Conservation (phyloP, 1,140 invertebrate species). For the Cydia splendana region DNA sequence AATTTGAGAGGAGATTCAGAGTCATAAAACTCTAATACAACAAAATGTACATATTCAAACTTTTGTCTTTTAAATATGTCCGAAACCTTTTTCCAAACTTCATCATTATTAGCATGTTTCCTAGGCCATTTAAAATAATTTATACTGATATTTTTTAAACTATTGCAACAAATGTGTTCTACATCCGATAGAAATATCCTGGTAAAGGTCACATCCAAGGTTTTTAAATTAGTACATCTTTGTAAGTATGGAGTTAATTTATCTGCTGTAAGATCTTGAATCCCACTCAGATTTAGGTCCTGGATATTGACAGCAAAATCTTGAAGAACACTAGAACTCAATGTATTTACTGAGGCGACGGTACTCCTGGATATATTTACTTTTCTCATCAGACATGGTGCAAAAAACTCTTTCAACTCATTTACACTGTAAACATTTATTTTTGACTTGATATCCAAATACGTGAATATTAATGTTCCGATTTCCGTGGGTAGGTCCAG, state of each 20-base stretch:
- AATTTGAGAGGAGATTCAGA: slow-evolving; percentile 40
- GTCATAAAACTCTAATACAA: slow-evolving; percentile 40
- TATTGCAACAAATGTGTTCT: slow-evolving; percentile 37
- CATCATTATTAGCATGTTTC: slow-evolving; percentile 28
- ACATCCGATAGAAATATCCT: slow-evolving; percentile 41
- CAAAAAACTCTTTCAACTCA: slow-evolving; percentile 39
- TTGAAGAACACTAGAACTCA: slow-evolving; percentile 36
- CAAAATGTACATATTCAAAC: slow-evolving; percentile 39
- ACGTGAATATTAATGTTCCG: slow-evolving; percentile 42
- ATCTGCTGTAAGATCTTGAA: slow-evolving; percentile 37
- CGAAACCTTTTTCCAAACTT: slow-evolving; percentile 27
- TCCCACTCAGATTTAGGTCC: slow-evolving; percentile 40
- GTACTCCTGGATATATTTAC: slow-evolving; percentile 40
- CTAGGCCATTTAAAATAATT: slow-evolving; percentile 41
- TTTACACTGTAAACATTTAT: slow-evolving; percentile 40
- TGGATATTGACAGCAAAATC: slow-evolving; percentile 36
- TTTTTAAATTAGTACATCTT: slow-evolving; percentile 36
- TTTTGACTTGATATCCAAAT: slow-evolving; percentile 42
- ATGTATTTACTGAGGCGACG: slow-evolving; percentile 35
- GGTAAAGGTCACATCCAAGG: slow-evolving; percentile 42
- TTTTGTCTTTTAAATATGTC: slow-evolving; percentile 35
- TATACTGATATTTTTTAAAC: slow-evolving; percentile 40
- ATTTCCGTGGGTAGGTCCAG: slow-evolving; percentile 42
- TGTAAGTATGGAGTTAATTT: slow-evolving; percentile 36
- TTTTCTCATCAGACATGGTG: slow-evolving; percentile 39